These are phyloP conservation scores for Piezodorus guildinii DNA, from an alignment of 1,140 invertebrate species.

Conservation along the genomic window DNA sequence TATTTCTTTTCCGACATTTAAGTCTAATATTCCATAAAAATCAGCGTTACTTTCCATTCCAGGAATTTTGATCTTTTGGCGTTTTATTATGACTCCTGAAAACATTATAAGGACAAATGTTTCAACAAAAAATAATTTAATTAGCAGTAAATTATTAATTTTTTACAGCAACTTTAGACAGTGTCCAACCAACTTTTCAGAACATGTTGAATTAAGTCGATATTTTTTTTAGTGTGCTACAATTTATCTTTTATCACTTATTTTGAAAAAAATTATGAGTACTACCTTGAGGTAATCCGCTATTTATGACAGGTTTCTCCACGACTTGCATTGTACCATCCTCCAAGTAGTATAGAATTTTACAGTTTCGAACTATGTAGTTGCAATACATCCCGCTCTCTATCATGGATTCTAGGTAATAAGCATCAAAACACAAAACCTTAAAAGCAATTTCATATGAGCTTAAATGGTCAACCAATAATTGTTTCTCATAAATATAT, in stretches of 20 bases:
- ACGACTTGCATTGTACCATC: constrained; percentile 83
- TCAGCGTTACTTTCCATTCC: constrained; percentile 45
- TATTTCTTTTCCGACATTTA: constrained; percentile 64
- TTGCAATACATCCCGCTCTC: constrained; percentile 50
- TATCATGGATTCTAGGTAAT: constrained; percentile 70
- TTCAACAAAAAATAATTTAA: too few species aligned
- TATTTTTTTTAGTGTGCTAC: too few species aligned
- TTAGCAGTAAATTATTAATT: too few species aligned
- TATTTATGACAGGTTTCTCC: constrained; percentile 62
- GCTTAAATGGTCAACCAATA: too few species aligned
- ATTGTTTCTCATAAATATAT: neutral
- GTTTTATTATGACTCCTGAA: constrained; percentile 54
- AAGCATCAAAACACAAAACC: constrained; percentile 73
- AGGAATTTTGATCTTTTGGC: constrained; percentile 63
- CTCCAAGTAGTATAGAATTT: constrained; percentile 80
- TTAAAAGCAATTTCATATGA: constrained; percentile 32
- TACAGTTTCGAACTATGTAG: constrained; percentile 62
- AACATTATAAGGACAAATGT: too few species aligned
- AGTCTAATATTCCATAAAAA: constrained; percentile 62
- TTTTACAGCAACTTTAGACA: too few species aligned
- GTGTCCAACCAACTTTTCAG: too few species aligned
- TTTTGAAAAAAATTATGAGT: too few species aligned
- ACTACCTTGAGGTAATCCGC: constrained; percentile 54
- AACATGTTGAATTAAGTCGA: too few species aligned
- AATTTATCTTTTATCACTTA: too few species aligned